Percentiles rank a stretch among this genome's conserved stretches.
Evolutionary conservation across 2,113 vertebrate species (phyloP).

Genomic region (Pseudois nayaur): DNA sequence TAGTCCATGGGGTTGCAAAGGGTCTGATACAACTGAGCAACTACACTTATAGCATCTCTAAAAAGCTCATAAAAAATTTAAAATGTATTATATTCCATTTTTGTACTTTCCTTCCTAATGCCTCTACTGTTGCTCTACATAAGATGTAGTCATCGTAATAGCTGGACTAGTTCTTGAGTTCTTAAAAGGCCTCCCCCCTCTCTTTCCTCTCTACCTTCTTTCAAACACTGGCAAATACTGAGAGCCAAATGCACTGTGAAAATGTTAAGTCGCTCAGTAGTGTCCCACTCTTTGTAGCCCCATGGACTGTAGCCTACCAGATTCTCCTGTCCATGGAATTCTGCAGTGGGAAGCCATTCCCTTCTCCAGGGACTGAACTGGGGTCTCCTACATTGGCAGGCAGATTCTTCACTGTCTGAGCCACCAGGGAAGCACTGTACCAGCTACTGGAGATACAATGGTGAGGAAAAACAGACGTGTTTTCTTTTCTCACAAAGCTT

Average conservation of each 20-base stretch:
- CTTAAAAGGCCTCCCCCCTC: background rate
- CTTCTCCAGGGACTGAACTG: background rate
- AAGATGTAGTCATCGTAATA: background rate
- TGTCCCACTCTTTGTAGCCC: background rate
- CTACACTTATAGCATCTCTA: background rate
- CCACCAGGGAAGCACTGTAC: background rate
- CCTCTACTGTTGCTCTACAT: background rate
- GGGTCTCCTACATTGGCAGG: background rate
- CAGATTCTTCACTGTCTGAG: background rate
- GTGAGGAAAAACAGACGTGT: background rate
- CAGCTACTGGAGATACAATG: background rate
- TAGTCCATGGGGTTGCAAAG: background rate
- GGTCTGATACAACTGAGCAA: background rate
- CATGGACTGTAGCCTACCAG: background rate
- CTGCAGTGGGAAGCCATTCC: background rate
- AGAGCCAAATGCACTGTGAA: background rate
- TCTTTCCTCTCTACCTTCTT: background rate
- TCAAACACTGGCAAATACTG: background rate
- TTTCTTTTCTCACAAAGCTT: conserved; percentile 13
- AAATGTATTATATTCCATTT: background rate
- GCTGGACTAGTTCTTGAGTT: background rate
- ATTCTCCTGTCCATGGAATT: background rate
- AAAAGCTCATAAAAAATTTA: background rate
- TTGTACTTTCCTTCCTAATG: conserved; percentile 10
- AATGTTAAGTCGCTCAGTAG: background rate